Percentiles rank a stretch among this genome's conserved stretches.
Evolutionary conservation across 1,140 invertebrate genomes (phyloP).

Genomic region (Acromyrmex charruanus): DNA sequence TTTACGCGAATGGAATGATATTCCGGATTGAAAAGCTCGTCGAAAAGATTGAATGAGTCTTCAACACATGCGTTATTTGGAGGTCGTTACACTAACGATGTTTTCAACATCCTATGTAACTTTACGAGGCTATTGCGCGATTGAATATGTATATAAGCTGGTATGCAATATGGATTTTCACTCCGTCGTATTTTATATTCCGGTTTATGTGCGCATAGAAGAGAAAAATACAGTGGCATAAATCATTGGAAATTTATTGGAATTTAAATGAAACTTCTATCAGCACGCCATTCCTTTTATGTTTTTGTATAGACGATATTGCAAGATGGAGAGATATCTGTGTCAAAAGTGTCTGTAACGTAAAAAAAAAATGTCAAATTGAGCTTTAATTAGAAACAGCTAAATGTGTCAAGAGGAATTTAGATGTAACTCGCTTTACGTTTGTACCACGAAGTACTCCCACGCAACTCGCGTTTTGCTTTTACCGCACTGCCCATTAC

Average conservation of each 20-base stretch:
- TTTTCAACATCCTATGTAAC: conserved; percentile 27
- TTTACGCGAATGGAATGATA: conserved; percentile 17
- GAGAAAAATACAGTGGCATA: conserved; percentile 26
- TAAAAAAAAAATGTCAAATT: conserved; percentile 17
- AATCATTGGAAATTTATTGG: conserved; percentile 32
- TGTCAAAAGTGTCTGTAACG: background rate
- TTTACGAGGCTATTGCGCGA: conserved; percentile 41
- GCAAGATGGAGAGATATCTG: background rate
- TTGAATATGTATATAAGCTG: conserved; percentile 21
- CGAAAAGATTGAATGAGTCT: conserved; percentile 20
- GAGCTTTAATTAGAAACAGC: conserved; percentile 9
- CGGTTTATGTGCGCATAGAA: background rate
- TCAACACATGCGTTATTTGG: background rate
- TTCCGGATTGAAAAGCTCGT: background rate
- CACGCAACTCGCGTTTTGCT: conserved; percentile 3
- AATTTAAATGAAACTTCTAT: conserved; percentile 20
- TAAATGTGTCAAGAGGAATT: background rate
- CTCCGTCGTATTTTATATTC: conserved; percentile 33
- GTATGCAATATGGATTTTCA: conserved; percentile 7
- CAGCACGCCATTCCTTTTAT: background rate
- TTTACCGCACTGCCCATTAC: background rate
- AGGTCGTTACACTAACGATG: background rate
- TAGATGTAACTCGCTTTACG: background rate
- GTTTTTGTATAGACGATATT: background rate
- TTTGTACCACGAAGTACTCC: background rate